A percentile compares a stretch with the other conserved stretches of the same genome.
Evolutionary conservation across 2,113 vertebrate genomes (phyloP).

Genomic region (Blennius ocellaris): DNA sequence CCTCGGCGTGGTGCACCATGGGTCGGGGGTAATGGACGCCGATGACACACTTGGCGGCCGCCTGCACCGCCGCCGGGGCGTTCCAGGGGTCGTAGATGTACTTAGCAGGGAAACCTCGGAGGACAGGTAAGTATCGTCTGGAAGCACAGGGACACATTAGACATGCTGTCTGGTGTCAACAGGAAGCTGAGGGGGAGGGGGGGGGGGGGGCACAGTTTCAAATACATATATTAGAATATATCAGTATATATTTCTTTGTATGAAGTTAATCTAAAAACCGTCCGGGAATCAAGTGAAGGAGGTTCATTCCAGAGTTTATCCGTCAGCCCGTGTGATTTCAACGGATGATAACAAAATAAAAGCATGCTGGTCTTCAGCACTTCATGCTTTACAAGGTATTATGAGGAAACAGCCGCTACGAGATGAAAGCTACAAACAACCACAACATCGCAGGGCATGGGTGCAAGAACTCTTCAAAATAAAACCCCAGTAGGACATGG

Average conservation of each 20-base stretch:
- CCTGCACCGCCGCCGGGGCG: slow-evolving; percentile 83
- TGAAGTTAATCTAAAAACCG: too few relatives aligned
- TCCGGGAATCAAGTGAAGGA: too few relatives aligned
- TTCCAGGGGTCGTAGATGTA: slow-evolving; percentile 88
- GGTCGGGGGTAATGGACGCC: slow-evolving; percentile 85
- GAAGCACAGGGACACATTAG: slow-evolving; percentile 75
- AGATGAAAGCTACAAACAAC: slow-evolving; percentile 59
- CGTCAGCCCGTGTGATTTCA: background rate
- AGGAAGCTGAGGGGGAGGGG: background rate
- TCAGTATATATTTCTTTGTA: background rate
- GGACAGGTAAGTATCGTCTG: slow-evolving; percentile 86
- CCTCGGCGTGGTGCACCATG: slow-evolving; percentile 85
- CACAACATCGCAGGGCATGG: slow-evolving; percentile 62
- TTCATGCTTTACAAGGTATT: slow-evolving; percentile 40
- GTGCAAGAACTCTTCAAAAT: too few relatives aligned
- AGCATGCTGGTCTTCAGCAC: slow-evolving; percentile 48
- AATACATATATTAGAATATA: background rate
- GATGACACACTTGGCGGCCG: slow-evolving; percentile 83
- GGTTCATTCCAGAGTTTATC: too few relatives aligned
- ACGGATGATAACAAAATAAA: background rate
- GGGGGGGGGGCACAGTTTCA: background rate
- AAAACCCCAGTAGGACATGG: too few relatives aligned
- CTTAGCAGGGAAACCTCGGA: slow-evolving; percentile 86
- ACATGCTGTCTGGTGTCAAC: slow-evolving; percentile 38
- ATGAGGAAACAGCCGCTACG: slow-evolving; percentile 39